Conservation (phyloP, 2,113 vertebrate genomes). For the Sorex araneus region DNA sequence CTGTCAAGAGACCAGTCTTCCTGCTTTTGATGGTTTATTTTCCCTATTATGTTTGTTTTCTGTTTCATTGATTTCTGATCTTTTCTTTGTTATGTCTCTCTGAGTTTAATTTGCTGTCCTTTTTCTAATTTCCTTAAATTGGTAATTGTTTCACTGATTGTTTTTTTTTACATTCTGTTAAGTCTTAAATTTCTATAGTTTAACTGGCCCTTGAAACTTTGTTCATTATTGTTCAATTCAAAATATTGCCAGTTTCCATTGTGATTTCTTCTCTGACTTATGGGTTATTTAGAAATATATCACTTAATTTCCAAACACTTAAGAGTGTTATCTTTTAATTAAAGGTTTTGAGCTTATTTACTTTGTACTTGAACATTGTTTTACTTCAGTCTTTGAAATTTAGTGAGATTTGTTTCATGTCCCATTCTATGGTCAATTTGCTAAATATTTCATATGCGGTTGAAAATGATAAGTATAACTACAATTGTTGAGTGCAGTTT, state of each 20-base stretch:
- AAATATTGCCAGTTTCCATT: conserved; percentile 53
- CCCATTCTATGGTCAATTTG: background rate
- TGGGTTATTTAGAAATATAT: conserved; percentile 57
- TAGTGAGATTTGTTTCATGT: conserved; percentile 25
- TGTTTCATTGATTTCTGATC: conserved; percentile 33
- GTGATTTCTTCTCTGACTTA: conserved; percentile 36
- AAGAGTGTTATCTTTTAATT: conserved; percentile 61
- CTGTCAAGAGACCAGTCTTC: background rate
- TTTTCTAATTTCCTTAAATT: background rate
- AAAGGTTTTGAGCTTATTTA: conserved; percentile 61
- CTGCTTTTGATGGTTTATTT: conserved; percentile 10
- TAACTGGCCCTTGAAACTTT: conserved; percentile 18
- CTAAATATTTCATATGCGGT: conserved; percentile 43
- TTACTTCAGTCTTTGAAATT: conserved; percentile 44
- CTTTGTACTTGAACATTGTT: background rate
- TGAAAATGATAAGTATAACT: background rate
- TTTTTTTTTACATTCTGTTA: no score
- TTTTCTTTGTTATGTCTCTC: background rate
- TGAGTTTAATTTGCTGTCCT: conserved; percentile 29
- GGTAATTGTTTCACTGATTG: no score
- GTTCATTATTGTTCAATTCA: conserved; percentile 60
- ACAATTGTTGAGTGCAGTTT: background rate
- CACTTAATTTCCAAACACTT: conserved; percentile 64
- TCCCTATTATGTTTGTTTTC: conserved; percentile 15
- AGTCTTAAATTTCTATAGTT: no score